Conservation (phyloP, 2,888 invertebrate genomes). For the Melinaea marsaeus region DNA sequence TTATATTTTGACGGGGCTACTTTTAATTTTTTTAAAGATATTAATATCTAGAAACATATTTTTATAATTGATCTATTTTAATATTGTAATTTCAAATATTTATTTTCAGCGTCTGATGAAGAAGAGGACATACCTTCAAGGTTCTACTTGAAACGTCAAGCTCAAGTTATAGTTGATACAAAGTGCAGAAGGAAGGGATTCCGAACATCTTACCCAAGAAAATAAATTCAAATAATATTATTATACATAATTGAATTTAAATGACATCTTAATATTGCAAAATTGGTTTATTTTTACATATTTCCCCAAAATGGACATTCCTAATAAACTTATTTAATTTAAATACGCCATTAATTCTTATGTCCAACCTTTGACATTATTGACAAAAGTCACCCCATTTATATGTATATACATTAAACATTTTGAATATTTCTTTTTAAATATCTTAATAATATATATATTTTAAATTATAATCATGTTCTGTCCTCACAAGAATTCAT, state of each 20-base stretch:
- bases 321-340: background rate
- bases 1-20: too few species aligned
- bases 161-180: slow-evolving; percentile 89
- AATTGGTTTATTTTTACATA: background rate
- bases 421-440: background rate
- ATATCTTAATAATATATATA: background rate
- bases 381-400: slow-evolving; percentile 5
- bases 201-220: slow-evolving; percentile 62
- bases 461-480: slow-evolving; percentile 49
- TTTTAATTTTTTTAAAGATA: too few species aligned
- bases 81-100: background rate
- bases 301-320: background rate
- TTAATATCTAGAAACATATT: too few species aligned
- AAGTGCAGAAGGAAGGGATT: slow-evolving; percentile 88
- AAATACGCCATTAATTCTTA: background rate
- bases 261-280: background rate
- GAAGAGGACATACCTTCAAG: slow-evolving; percentile 91
- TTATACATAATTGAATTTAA: background rate
- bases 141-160: slow-evolving; percentile 87
- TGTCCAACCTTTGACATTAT: background rate
- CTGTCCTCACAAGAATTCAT: slow-evolving; percentile 64
- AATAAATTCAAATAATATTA: slow-evolving; percentile 36
- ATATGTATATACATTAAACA: background rate
- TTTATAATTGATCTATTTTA: background rate
- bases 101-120: slow-evolving; percentile 81